Evolutionary conservation across 2,888 invertebrate species (phyloP), one percentile per base, ranked within the genome.

Genomic region (Eupithecia centaureata): DNA sequence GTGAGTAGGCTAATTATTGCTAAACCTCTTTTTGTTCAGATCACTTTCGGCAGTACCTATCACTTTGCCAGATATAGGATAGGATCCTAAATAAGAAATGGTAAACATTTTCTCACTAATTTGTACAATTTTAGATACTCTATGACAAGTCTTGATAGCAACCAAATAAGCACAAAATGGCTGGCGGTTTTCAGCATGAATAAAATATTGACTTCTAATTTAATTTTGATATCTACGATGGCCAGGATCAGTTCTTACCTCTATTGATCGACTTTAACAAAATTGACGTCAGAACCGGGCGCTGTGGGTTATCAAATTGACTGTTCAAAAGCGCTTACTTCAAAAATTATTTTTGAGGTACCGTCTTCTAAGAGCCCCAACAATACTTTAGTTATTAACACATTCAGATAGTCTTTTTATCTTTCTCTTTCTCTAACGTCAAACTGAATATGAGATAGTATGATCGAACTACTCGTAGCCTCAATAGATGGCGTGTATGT

Each of bases 151-250:
- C n/a, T n/a, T n/a, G n/a, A n/a, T n/a, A n/a, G 10, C 2, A 42
- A 42, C 18, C 8, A 10, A 47, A 47, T 47, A 47, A 47, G 22
- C 22, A 47, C 68, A 56, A 52, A 52, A 27, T 52, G 27, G 54
- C 60, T 64, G 72, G 63, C 63, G 65, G 63, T 70, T 74, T 67
- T 60, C 51, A 66, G 27, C 62, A 77, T 78, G 73, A 78, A 80
- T 77, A 79, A 79, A 77, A 77, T 76, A 78, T 78, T 65, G 61
- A 73, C 73, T 75, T 76, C 7, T 18, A 52, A 22, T 47, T 47
- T 22, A 47, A 47, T 47, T 47, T 22, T 61, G 15, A 61, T 73
- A 72, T 75, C 73, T 71, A 74, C 73, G 72, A 74, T 63, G 65
- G 70, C 52, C 52, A 62, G 47, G 25, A 58, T 15, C 47, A 54